Base-by-base conservation (phyloP, 2,113 vertebrate genomes). In the Pseudolaguvia tuberculata region DNA sequence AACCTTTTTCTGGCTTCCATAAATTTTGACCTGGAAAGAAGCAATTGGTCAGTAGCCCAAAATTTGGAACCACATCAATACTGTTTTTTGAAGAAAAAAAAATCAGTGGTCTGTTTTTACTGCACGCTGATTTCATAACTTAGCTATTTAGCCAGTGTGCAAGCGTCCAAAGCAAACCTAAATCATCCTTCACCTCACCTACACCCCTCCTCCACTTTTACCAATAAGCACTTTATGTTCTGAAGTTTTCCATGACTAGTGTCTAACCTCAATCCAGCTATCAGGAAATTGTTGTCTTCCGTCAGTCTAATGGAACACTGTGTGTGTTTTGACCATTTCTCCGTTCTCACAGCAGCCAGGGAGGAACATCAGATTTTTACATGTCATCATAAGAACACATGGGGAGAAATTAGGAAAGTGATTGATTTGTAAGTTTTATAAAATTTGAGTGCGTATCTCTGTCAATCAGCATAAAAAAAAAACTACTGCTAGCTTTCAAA, bases 41-140 rank as follows among this genome's bases (percentile, higher is more conserved):
- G 79, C 0, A 2, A n/a, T 20, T 27, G 53, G n/a, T 47, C 55
- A 62, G 68, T 52, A 75, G 69, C 71, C 75, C 52, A 29, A 29
- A 67, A 51, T 57, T 48, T 39, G 29, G 11, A 52, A 73, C 62
- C 51, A 79, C 75, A 62, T 75, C 59, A 78, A 65, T 29, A 57
- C 50, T 39, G 39, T 52, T 77, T 25, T 77, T 65, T 8, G 18
- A 31, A 50, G 55, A 62, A 42, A 42, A 62, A 65, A 75, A 51
- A n/a, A 39, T 21, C 42, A 67, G 66, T 75, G 45, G 27, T 50
- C 14, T 1, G 47, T 14, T 74, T 63, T 78, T 62, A 78, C 76
- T 73, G 52, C 61, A 31, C 11, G 55, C 72, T 81, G 72, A 78
- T 78, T 78, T 78, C 76, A 78, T 73, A 72, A 72, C 39, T 63